phyloP scores from a whole-genome alignment of 2,113 vertebrate genomes.

The Pelecanoides urinatrix region DNA sequence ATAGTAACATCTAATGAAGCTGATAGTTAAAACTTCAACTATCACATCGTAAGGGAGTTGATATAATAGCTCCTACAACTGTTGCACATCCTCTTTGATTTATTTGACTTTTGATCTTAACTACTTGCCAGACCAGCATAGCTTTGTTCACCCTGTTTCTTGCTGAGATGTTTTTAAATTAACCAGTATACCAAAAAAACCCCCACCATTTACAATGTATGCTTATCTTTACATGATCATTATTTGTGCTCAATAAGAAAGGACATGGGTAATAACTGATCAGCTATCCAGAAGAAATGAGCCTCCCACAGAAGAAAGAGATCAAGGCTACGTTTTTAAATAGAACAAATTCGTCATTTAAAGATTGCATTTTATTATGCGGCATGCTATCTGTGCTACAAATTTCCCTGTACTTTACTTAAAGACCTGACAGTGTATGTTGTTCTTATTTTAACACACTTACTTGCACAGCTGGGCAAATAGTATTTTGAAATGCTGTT shows the following conservation, averaged over 20 bases:
- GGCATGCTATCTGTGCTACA: background rate
- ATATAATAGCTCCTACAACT: background rate
- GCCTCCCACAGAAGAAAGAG: background rate
- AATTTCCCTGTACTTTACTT: background rate
- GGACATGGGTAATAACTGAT: background rate
- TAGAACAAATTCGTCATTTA: background rate
- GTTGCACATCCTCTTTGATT: constrained; percentile 45
- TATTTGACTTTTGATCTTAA: constrained; percentile 50
- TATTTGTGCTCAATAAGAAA: background rate
- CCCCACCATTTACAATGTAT: background rate
- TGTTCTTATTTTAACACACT: background rate
- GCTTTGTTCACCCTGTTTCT: constrained; percentile 4
- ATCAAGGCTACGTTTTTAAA: background rate
- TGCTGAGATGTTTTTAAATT: constrained; percentile 1
- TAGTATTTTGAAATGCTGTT: background rate
- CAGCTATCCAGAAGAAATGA: background rate
- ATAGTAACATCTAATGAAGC: constrained; percentile 14
- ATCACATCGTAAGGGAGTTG: background rate
- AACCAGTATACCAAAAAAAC: background rate
- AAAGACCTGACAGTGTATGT: background rate
- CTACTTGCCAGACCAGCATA: background rate
- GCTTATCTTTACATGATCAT: background rate
- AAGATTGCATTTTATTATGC: background rate
- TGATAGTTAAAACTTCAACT: background rate
- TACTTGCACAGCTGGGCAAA: background rate